Base-by-base conservation (phyloP, 2,113 vertebrate genomes). In the Peromyscus californicus region DNA sequence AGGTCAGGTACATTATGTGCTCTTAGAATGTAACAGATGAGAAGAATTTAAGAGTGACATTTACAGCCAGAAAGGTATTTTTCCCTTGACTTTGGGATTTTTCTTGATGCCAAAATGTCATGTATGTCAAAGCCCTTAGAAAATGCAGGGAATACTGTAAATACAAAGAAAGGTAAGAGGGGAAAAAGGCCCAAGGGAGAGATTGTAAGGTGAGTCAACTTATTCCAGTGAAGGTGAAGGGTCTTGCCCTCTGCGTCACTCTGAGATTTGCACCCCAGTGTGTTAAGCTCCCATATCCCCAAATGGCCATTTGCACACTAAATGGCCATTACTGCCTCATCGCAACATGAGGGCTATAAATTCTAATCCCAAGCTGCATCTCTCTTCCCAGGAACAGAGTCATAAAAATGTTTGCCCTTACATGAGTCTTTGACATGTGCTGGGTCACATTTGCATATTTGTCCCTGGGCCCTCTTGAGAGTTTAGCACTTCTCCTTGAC, bases 21-120 rank as follows among this genome's bases (percentile, higher is more conserved):
- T 96, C 61, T 92, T 80, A 45, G 67, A 94, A 94, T 76, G 33
- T 24, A 54, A n/a, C 51, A 92, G 75, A 91, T 61, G 94, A 89
- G 89, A 95, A 91, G 72, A 95, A 96, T 95, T 94, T 94, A 93
- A 84, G 74, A 91, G 36, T 94, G 87, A 90, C 4, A 1, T 96
- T 97, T 96, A 95, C 48, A 93, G 84, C 69, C 67, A 90, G 94
- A 95, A 96, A 93, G 91, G 85, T 94, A 93, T 82, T 94, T 91
- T 96, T 69, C 33, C 24, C 82, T 69, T 61, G 22, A 70, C 86
- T 91, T 22, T 19, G 65, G 89, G 91, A 89, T 75, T 97, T 11
- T 93, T 96, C 94, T 63, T 89, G 94, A 93, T 93, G 11, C 86
- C 76, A 84, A 94, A 94, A 88, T 93, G 89, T 86, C 91, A 36